Conservation (phyloP, 1,140 invertebrate genomes). For the Procambarus clarkii region DNA sequence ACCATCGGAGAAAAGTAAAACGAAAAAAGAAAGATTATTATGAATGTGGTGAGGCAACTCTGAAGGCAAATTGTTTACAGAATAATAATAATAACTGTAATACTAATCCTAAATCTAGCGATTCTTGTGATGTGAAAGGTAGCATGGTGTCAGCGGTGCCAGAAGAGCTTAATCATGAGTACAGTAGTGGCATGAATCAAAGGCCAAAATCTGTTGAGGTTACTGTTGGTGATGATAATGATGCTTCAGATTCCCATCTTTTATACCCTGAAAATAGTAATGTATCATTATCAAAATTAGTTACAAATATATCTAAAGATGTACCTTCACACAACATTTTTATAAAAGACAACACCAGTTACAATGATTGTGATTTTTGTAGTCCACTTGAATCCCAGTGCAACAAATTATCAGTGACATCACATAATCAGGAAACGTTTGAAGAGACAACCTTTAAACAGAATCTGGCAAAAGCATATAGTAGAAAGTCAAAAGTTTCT, state of each 20-base stretch:
- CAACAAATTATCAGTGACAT: neutral
- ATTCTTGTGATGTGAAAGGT: no score
- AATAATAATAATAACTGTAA: no score
- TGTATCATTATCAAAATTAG: neutral
- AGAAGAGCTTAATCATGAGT: no score
- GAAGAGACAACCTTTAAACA: neutral
- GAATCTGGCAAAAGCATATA: neutral
- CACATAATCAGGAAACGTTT: neutral
- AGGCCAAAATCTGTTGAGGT: no score
- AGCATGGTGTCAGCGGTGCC: no score
- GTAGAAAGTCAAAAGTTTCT: neutral
- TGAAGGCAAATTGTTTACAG: no score
- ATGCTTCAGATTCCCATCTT: neutral
- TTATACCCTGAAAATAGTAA: neutral
- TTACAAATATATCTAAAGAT: neutral
- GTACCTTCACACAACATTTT: neutral
- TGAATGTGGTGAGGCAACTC: no score
- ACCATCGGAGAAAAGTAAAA: no score
- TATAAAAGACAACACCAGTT: neutral
- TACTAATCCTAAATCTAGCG: no score
- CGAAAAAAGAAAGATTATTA: no score
- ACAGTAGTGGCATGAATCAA: no score
- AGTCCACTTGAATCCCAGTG: neutral
- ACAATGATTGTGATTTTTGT: neutral
- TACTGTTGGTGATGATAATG: neutral